Base-by-base conservation (phyloP, 2,113 vertebrate genomes). In the Marmota flaviventris region DNA sequence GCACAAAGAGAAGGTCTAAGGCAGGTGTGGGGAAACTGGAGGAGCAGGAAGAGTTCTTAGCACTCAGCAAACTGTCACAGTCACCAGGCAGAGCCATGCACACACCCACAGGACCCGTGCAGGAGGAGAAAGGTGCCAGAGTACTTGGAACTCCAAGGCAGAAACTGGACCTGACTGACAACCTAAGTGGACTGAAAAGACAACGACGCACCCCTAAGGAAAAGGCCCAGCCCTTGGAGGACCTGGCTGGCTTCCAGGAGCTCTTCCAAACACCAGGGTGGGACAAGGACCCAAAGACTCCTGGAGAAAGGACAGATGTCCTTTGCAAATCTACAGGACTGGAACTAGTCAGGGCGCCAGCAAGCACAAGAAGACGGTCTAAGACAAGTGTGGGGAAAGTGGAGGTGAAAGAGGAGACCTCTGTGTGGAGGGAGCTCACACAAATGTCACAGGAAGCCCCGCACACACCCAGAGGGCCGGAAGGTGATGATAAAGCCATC, bases 211-310 rank as follows among this genome's bases (percentile, higher is more conserved):
- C 97, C 20, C 27, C 51, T 29, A n/a, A 76, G 51, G 58, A 32
- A 73, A 93, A 70, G 39, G 2, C 7, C 4, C 82, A 39, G 0
- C 0, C 27, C 27, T 13, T 84, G 0, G 87, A 97, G 73, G 93
- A 97, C 51, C 14, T 91, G 32, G 2, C 8, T 3, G 73, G 25
- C 25, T 39, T 95, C 58, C 86, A 22, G 14, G 86, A 96, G 20
- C 89, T 94, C 4, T 70, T 98, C 25, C 85, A 95, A 61, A 98
- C 96, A 0, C 97, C 97, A 0, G 10, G 77, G 0, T 92, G 61
- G 3, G 88, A 61, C 0, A 0, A 0, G 0, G 34, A 87, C 0
- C 39, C 69, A 1, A 16, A 34, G 0, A 86, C 42, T 83, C 16
- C 29, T 84, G 1, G 45, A 20, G 0, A 89, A n/a, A n/a, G n/a